These are phyloP conservation scores for Onychostoma macrolepis DNA, from an alignment of 2,113 vertebrate species.

Conservation along the genomic window DNA sequence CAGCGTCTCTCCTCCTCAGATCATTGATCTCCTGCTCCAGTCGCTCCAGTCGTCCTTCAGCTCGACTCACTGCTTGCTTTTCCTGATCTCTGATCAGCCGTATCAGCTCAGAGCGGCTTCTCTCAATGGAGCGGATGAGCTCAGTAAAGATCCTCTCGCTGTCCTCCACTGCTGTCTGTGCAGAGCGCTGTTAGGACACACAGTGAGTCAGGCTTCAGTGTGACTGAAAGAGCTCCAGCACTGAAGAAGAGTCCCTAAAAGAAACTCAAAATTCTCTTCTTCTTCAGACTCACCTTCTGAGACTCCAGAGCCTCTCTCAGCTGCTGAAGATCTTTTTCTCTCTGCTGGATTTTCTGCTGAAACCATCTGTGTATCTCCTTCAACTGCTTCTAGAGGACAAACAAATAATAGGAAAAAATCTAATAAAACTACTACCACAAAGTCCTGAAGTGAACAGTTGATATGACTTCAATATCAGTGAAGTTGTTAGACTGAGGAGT, in stretches of 20 bases:
- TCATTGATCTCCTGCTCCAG: slow-evolving; percentile 55
- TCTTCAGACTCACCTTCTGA: too few relatives aligned
- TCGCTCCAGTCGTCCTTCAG: slow-evolving; percentile 26
- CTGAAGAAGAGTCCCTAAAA: too few relatives aligned
- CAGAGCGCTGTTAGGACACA: too few relatives aligned
- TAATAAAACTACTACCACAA: too few relatives aligned
- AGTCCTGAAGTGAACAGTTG: too few relatives aligned
- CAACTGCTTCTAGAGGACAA: neutral
- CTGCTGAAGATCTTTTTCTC: neutral
- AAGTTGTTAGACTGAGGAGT: too few relatives aligned
- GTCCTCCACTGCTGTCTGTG: too few relatives aligned
- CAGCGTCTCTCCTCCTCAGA: slow-evolving; percentile 54
- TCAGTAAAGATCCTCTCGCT: slow-evolving; percentile 48
- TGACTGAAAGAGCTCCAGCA: too few relatives aligned
- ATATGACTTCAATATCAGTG: too few relatives aligned
- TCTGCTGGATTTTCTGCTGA: neutral
- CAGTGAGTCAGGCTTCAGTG: too few relatives aligned
- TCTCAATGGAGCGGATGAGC: slow-evolving; percentile 50
- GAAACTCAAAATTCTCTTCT: too few relatives aligned
- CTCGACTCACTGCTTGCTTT: slow-evolving; percentile 24
- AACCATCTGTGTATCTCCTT: neutral
- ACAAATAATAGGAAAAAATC: too few relatives aligned
- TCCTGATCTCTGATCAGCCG: slow-evolving; percentile 11
- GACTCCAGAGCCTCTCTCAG: neutral
- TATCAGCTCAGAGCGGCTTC: slow-evolving; percentile 44